Percentiles rank a stretch among this genome's conserved stretches.
Conservation (phyloP, 2,797 vertebrate genomes). For the Cichlasoma orientale region DNA sequence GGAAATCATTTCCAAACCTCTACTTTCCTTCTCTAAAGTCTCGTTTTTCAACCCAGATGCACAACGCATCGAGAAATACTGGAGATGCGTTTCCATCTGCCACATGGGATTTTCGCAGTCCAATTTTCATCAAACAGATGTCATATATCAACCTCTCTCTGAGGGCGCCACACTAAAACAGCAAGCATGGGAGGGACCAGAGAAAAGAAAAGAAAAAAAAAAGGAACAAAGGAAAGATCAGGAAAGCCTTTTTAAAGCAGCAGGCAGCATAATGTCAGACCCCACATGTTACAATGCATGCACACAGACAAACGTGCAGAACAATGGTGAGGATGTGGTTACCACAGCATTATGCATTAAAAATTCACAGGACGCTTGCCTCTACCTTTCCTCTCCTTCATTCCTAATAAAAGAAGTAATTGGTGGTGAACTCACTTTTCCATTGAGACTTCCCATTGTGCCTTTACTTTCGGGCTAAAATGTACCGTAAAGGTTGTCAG, state of each 20-base stretch:
- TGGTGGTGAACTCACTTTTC: conserved; percentile 56
- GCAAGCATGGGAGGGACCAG: conserved; percentile 39
- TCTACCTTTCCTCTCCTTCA: neutral
- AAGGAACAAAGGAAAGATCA: conserved; percentile 67
- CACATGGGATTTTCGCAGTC: conserved; percentile 74
- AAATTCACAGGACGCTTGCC: conserved; percentile 12
- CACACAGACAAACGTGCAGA: conserved; percentile 26
- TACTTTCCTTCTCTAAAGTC: neutral
- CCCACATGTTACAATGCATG: conserved; percentile 35
- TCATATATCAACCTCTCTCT: conserved; percentile 75
- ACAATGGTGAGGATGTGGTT: conserved; percentile 56
- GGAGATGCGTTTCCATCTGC: conserved; percentile 66
- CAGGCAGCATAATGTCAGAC: conserved; percentile 50
- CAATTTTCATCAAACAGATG: conserved; percentile 81
- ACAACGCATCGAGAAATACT: conserved; percentile 51
- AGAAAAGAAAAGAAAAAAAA: neutral
- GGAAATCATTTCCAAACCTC: conserved; percentile 33
- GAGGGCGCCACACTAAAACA: conserved; percentile 56
- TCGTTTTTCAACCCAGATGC: conserved; percentile 45
- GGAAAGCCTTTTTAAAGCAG: conserved; percentile 56
- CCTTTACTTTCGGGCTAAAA: conserved; percentile 60
- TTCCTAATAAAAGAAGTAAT: conserved; percentile 55
- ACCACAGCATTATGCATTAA: conserved; percentile 20
- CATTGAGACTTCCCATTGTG: conserved; percentile 57
- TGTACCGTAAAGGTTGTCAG: conserved; percentile 64